phyloP scores from a whole-genome alignment of 2,113 vertebrate genomes.

The Notothenia coriiceps region DNA sequence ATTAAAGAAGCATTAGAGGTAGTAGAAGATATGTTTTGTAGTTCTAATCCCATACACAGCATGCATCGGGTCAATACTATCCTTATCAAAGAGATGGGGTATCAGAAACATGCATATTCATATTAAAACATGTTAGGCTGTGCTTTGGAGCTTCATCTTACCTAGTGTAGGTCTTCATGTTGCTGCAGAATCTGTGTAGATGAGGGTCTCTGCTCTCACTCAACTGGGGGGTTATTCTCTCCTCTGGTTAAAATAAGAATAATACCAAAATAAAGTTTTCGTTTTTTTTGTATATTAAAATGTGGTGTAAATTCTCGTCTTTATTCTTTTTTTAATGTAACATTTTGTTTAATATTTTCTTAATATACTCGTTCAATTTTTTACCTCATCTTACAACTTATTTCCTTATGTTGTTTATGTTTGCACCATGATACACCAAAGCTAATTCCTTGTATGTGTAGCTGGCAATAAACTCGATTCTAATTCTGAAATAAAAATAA shows the following conservation, averaged over 20 bases:
- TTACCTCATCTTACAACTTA: too few relatives aligned
- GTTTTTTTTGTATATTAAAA: too few relatives aligned
- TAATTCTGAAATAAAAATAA: too few relatives aligned
- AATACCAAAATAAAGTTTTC: too few relatives aligned
- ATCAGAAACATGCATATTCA: neutral
- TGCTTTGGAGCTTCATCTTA: neutral
- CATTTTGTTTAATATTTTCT: too few relatives aligned
- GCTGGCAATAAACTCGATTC: too few relatives aligned
- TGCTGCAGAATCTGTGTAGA: neutral
- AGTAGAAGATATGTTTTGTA: neutral
- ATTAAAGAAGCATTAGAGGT: neutral
- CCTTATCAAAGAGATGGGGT: neutral
- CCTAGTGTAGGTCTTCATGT: neutral
- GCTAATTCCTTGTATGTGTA: too few relatives aligned
- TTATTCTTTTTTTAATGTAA: too few relatives aligned
- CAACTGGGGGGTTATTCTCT: neutral
- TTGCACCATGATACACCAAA: too few relatives aligned
- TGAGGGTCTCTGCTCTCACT: neutral
- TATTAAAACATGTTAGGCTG: neutral
- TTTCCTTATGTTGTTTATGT: too few relatives aligned
- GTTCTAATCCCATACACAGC: neutral
- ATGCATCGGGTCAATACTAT: neutral
- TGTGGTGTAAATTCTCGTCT: too few relatives aligned
- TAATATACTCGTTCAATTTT: too few relatives aligned
- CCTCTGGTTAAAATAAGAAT: neutral